Evolutionary conservation across 2,888 invertebrate species (phyloP).

Genomic region (Pristionchus maxplancki): DNA sequence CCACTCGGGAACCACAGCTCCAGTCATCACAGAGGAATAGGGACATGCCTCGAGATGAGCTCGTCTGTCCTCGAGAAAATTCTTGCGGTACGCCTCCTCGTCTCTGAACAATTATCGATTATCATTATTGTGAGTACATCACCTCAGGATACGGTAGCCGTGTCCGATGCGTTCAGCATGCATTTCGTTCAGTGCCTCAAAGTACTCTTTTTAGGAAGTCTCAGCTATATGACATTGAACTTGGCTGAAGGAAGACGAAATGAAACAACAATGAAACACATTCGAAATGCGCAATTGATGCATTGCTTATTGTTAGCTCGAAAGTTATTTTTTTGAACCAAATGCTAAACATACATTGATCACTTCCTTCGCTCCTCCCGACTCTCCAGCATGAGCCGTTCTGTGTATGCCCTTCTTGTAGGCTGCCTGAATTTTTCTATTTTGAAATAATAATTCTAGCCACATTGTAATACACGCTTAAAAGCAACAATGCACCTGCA

Average conservation of each 20-base stretch:
- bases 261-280: too few species aligned
- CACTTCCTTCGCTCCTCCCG: constrained; percentile 70
- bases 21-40: constrained; percentile 81
- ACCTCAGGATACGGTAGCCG: constrained; percentile 79
- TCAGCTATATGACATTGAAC: too few species aligned
- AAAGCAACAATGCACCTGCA: constrained; percentile 57
- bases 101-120: constrained; percentile 75
- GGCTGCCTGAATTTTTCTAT: constrained; percentile 76
- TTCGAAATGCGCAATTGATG: too few species aligned
- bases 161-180: constrained; percentile 82
- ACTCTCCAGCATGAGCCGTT: constrained; percentile 82
- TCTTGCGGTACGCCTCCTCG: constrained; percentile 68
- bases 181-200: constrained; percentile 80
- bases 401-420: constrained; percentile 80
- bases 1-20: constrained; percentile 79
- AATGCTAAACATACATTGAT: constrained; percentile 52
- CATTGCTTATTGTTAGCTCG: too few species aligned
- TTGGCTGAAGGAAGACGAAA: too few species aligned
- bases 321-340: too few species aligned
- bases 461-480: too few species aligned
- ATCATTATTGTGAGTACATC: not conserved
- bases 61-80: constrained; percentile 62
- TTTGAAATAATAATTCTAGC: too few species aligned
- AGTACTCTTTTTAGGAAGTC: not conserved
- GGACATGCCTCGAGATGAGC: constrained; percentile 79